A percentile compares a stretch with the other conserved stretches of the same genome.
Conservation (phyloP, 2,113 vertebrate genomes). For the Callopanchax toddi region DNA sequence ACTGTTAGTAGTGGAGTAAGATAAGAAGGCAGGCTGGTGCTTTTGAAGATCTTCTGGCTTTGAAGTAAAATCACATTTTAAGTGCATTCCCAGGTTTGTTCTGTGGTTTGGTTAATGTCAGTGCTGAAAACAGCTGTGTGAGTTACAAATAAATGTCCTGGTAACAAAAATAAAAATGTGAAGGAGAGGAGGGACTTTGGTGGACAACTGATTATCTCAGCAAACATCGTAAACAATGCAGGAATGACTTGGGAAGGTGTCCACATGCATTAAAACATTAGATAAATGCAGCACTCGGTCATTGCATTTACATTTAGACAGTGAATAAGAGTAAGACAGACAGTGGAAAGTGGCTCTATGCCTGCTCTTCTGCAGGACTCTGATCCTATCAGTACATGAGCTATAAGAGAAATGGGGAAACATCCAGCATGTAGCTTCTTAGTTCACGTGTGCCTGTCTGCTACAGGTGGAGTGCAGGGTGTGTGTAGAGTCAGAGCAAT, state of each 20-base stretch:
- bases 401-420: slow-evolving; percentile 30
- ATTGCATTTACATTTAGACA: slow-evolving; percentile 75
- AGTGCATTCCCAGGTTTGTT: background rate
- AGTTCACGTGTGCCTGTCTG: slow-evolving; percentile 22
- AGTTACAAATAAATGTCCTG: slow-evolving; percentile 34
- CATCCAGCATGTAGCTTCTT: background rate
- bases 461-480: slow-evolving; percentile 38
- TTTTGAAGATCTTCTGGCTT: background rate
- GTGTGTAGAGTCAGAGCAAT: slow-evolving; percentile 60
- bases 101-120: slow-evolving; percentile 6
- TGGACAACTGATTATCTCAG: slow-evolving; percentile 53
- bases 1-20: slow-evolving; percentile 19
- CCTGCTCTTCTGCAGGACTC: slow-evolving; percentile 33
- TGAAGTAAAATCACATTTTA: background rate
- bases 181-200: slow-evolving; percentile 20
- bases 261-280: slow-evolving; percentile 66
- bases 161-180: slow-evolving; percentile 24
- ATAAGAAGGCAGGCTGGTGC: background rate
- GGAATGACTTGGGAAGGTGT: slow-evolving; percentile 61
- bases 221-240: slow-evolving; percentile 58
- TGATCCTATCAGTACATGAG: slow-evolving; percentile 4
- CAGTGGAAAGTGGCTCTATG: slow-evolving; percentile 58
- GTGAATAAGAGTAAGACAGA: slow-evolving; percentile 65
- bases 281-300: slow-evolving; percentile 71
- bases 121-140: slow-evolving; percentile 5